phyloP scores from a whole-genome alignment of 2,113 vertebrate genomes.

The Ancistrus triradiatus region DNA sequence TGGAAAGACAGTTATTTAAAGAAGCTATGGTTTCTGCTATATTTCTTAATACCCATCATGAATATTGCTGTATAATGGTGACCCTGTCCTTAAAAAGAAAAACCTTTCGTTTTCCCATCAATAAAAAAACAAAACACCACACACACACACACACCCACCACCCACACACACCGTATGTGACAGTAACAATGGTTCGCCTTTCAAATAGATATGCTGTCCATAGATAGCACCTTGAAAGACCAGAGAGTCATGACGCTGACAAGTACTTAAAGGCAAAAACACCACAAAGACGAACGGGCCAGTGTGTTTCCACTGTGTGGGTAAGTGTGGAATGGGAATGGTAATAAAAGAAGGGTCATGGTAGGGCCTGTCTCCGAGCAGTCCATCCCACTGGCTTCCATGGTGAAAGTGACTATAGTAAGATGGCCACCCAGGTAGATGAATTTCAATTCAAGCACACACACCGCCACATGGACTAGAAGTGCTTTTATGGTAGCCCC shows the following conservation, averaged over 20 bases:
- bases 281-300: slow-evolving; percentile 12
- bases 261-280: slow-evolving; percentile 21
- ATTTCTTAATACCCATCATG: no score
- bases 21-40: no score
- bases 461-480: no score
- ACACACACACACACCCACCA: not conserved
- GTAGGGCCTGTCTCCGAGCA: slow-evolving; percentile 33
- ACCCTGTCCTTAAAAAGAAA: no score
- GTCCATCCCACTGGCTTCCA: slow-evolving; percentile 32
- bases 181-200: slow-evolving; percentile 30
- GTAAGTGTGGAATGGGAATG: slow-evolving; percentile 15
- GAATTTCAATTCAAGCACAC: slow-evolving; percentile 29
- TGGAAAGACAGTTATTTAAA: no score
- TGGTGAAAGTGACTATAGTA: slow-evolving; percentile 35
- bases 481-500: no score
- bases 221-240: slow-evolving; percentile 30
- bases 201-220: slow-evolving; percentile 31
- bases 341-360: slow-evolving; percentile 44
- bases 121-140: no score
- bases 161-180: not conserved
- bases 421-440: no score
- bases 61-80: no score
- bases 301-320: slow-evolving; percentile 8
- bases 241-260: slow-evolving; percentile 17
- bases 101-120: no score